These are phyloP conservation scores for Lepidochrysops patricia DNA, from an alignment of 2,888 invertebrate species.

Conservation along the genomic window DNA sequence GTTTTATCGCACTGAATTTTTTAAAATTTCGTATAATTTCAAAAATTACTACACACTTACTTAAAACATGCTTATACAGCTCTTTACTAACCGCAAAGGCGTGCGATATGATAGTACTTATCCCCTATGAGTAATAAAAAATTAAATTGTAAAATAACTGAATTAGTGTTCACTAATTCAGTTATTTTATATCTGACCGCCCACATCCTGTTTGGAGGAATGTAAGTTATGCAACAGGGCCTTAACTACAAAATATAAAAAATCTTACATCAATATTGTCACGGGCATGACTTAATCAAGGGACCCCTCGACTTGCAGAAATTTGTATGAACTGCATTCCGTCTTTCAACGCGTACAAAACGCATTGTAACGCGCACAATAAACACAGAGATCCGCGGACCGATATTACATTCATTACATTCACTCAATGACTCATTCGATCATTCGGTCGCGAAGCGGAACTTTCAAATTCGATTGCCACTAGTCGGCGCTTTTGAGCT, in stretches of 20 bases:
- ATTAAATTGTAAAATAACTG: too few species aligned
- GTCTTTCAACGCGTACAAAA: conserved; percentile 44
- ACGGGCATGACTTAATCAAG: conserved; percentile 27
- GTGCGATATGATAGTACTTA: too few species aligned
- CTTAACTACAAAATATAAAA: background rate
- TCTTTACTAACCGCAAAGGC: too few species aligned
- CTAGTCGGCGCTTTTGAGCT: conserved; percentile 60
- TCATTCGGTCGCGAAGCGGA: conserved; percentile 40
- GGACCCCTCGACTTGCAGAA: conserved; percentile 30
- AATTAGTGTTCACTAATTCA: too few species aligned
- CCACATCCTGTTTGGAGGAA: background rate
- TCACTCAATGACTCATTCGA: conserved; percentile 46
- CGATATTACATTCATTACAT: conserved; percentile 48
- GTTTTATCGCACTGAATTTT: too few species aligned
- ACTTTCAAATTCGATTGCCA: conserved; percentile 55
- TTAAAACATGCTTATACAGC: too few species aligned
- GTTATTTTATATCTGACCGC: too few species aligned
- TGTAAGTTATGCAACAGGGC: too few species aligned
- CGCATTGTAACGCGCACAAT: conserved; percentile 56
- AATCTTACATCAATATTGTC: conserved; percentile 23
- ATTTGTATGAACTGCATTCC: conserved; percentile 35
- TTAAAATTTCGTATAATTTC: too few species aligned
- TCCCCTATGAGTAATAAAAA: too few species aligned
- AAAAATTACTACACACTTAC: too few species aligned
- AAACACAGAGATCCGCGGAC: conserved; percentile 60